Evolutionary conservation across 30 jellyfish, hydroid and myxozoan species (phyloP).

Genomic region (Rhopilema esculentum): DNA sequence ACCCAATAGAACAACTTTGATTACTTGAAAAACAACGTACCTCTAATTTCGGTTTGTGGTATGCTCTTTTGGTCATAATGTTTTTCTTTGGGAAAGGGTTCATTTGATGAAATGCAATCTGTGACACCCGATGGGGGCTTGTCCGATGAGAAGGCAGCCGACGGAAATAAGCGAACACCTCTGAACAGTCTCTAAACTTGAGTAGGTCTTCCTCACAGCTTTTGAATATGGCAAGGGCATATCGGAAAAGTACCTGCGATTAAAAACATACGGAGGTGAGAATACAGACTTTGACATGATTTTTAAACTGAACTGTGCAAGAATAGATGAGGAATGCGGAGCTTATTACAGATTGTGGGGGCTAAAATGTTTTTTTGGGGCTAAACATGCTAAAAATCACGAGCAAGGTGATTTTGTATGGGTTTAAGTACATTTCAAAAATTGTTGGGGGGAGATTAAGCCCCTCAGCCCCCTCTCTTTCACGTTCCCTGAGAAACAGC

Average conservation of each 20-base stretch:
- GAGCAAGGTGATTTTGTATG: too few species aligned
- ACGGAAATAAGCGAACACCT: slow-evolving; percentile 72
- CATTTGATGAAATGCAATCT: slow-evolving; percentile 79
- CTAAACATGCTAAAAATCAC: too few species aligned
- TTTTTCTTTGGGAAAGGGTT: slow-evolving; percentile 83
- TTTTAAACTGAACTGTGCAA: too few species aligned
- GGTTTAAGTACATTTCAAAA: too few species aligned
- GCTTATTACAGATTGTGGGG: too few species aligned
- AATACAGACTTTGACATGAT: neutral
- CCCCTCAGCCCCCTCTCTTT: too few species aligned
- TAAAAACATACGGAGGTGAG: neutral
- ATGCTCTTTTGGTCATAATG: slow-evolving; percentile 72
- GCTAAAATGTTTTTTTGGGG: too few species aligned
- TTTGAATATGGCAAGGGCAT: slow-evolving; percentile 90
- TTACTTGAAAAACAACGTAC: slow-evolving; percentile 14
- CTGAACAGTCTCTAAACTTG: slow-evolving; percentile 72
- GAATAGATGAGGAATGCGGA: too few species aligned
- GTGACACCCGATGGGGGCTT: slow-evolving; percentile 64
- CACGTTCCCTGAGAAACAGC: too few species aligned
- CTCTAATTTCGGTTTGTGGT: slow-evolving; percentile 76
- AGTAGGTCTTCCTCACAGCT: slow-evolving; percentile 93
- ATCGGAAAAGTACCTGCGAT: slow-evolving; percentile 84
- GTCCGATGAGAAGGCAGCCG: slow-evolving; percentile 73
- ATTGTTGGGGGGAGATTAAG: too few species aligned
- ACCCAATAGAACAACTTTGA: neutral